Base-by-base conservation (phyloP, 1,140 invertebrate genomes). In the Caerostris extrusa region DNA sequence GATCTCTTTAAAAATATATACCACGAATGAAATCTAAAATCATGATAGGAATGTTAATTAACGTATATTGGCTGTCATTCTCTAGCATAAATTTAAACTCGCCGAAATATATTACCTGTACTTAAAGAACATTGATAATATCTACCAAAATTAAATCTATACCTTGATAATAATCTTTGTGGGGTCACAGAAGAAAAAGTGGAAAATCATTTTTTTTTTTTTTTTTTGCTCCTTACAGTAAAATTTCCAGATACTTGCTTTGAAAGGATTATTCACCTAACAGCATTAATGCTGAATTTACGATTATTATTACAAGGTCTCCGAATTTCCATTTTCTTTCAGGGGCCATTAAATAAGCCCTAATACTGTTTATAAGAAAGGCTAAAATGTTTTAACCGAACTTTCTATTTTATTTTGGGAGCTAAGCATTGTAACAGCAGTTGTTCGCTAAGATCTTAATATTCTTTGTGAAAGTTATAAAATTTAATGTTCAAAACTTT, bases 381-480 rank as follows among this genome's bases (percentile, higher is more conserved):
- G 14, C 60, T 67, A 88, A 57, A 60, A 64, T 88, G 57, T 87
- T 87, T 88, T 88, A 61, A 61, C 34, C 58, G 86, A 67, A 67
- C 19, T 53, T 55, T 56, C 17, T 34, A 19, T 64, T 88, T 88
- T 88, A 88, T 67, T 88, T 88, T 67, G 19, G 55, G 34, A 17
- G 82, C 14, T 50, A 3, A 67, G 86, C 34, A 57, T 88, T 88
- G 58, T 67, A 64, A 53, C 61, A 57, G 82, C 86, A 50, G 86
- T 60, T 67, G 86, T 88, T 19, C 19, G 34, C 34, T 57, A 57
- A 50, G 57, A 64, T 53, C 86, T 88, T 88, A 88, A 88, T 88
- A 88, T 88, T 64, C 86, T 64, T 88, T 88, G 86, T 88, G 58
- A 88, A 88, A 64, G 86, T 88, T 88, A 88, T 88, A 88, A 88